phyloP scores from a whole-genome alignment of 1,140 invertebrate genomes.

The Nilaparvata lugens region DNA sequence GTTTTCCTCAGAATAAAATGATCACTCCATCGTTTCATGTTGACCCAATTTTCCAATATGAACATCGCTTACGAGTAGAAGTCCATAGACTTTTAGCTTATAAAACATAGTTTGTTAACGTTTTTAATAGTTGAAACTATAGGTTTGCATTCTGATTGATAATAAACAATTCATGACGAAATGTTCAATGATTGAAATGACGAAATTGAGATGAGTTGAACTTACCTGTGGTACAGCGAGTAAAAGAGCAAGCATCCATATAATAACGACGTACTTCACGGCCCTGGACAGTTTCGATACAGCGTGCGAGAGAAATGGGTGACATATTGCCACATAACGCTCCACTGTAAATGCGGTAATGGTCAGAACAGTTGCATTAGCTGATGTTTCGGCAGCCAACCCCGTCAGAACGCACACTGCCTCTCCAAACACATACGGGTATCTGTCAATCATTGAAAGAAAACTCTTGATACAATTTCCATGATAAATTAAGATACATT shows the following conservation, averaged over 20 bases:
- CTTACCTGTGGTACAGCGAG: conserved; percentile 58
- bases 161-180: background rate
- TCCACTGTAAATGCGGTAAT: conserved; percentile 83
- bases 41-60: too few species aligned
- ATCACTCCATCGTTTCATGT: too few species aligned
- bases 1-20: too few species aligned
- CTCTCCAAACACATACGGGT: conserved; percentile 81
- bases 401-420: conserved; percentile 76
- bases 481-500: too few species aligned
- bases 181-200: conserved; percentile 24
- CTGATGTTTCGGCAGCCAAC: conserved; percentile 76
- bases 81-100: too few species aligned
- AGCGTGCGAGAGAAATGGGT: conserved; percentile 62
- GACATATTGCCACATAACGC: conserved; percentile 74
- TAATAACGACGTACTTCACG: conserved; percentile 54
- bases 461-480: background rate
- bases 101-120: too few species aligned
- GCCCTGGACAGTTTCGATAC: conserved; percentile 69
- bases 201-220: conserved; percentile 20
- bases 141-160: background rate
- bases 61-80: too few species aligned
- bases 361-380: conserved; percentile 84
- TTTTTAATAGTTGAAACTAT: too few species aligned
- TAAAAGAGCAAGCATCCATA: conserved; percentile 59
- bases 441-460: conserved; percentile 33